Evolutionary conservation across 2,113 vertebrate genomes (phyloP).

Genomic region (Eulemur rufifrons): DNA sequence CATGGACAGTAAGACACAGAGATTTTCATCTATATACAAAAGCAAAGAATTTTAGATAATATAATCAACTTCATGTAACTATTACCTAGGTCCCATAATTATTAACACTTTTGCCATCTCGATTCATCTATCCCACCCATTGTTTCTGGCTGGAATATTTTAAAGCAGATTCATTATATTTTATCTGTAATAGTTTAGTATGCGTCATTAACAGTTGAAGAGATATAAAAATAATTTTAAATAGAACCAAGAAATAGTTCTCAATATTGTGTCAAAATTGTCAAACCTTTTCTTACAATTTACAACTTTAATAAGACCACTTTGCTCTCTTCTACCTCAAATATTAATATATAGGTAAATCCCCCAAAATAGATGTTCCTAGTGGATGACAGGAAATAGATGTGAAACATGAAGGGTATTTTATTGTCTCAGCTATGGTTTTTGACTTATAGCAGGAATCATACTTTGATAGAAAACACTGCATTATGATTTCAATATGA

Average conservation of each 20-base stretch:
- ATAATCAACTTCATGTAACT: background rate
- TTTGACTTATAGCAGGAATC: slow-evolving; percentile 39
- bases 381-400: slow-evolving; percentile 8
- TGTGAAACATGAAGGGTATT: slow-evolving; percentile 10
- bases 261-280: slow-evolving; percentile 35
- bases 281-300: background rate
- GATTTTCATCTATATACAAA: background rate
- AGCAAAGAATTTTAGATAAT: background rate
- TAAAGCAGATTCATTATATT: slow-evolving; percentile 22
- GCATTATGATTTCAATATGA: slow-evolving; percentile 33
- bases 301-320: slow-evolving; percentile 15
- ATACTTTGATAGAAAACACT: slow-evolving; percentile 19
- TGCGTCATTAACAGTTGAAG: background rate
- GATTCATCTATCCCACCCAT: background rate
- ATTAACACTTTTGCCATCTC: background rate
- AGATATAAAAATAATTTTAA: slow-evolving; percentile 29
- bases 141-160: slow-evolving; percentile 11
- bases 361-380: background rate
- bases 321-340: slow-evolving; percentile 7
- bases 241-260: background rate
- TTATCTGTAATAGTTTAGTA: slow-evolving; percentile 19
- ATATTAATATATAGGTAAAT: background rate
- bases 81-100: background rate
- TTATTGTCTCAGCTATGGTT: background rate
- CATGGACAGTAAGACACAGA: background rate